Base-by-base conservation (phyloP, 1,140 invertebrate genomes). In the Drosophila albomicans region DNA sequence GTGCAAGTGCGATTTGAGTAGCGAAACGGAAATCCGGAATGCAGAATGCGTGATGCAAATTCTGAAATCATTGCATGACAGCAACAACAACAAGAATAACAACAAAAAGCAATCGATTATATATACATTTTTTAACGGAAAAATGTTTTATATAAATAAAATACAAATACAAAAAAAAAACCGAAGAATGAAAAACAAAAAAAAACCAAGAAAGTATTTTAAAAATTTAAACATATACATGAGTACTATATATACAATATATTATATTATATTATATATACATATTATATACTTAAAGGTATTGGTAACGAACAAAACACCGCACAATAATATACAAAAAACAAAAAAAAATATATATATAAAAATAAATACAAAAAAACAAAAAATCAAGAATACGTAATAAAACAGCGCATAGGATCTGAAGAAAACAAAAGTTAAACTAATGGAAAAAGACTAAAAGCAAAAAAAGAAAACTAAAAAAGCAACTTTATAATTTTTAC, bases 221-320 rank as follows among this genome's bases (percentile, higher is more conserved):
- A 88, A 88, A 88, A 88, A 88, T 84, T 89, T 84, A 88, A 88
- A 89, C 77, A 88, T 88, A 89, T 87, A 87, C 84, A 87, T 88
- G 84, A 87, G 57, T 88, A 87, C 84, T 88, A 87, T 87, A 79
- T 79, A 79, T 63, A 79, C 63, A 72, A 61, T 77, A 73, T 79
- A 79, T 76, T 77, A 77, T 79, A 79, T 76, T 77, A 77, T 77
- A 80, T 80, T 85, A 81, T 81, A 86, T 87, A 87, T 75, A 59
- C 75, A 78, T 84, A 81, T 80, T 78, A 78, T 86, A 84, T 82
- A 86, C 79, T 84, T 79, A 79, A 88, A 78, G 82, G 76, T 81
- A 89, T 79, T 85, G 85, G 81, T 89, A 88, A 85, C 85, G 85
- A 88, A 88, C 85, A 88, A 88, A 89, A 88, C 85, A 88, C 85